Conservation (phyloP, 2,797 vertebrate species). For the Falco naumanni region DNA sequence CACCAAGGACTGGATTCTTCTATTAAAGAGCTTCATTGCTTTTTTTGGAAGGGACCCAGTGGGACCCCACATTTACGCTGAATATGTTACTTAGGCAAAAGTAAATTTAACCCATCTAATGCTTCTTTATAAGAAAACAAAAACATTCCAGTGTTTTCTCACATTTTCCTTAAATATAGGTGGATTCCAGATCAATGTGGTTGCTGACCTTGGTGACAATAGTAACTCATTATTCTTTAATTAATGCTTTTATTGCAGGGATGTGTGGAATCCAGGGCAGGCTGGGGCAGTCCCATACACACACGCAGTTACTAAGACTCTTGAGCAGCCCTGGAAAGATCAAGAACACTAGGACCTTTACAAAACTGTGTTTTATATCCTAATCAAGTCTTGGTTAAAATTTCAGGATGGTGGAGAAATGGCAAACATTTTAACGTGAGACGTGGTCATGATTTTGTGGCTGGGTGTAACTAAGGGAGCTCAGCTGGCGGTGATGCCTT, state of each 20-base stretch:
- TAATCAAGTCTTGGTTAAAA: neutral
- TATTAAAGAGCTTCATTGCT: neutral
- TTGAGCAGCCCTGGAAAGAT: neutral
- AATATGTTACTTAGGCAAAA: neutral
- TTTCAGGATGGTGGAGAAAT: neutral
- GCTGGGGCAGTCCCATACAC: neutral
- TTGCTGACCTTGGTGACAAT: neutral
- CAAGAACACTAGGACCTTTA: neutral
- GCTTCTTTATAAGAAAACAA: neutral
- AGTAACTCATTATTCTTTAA: neutral
- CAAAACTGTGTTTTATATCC: neutral
- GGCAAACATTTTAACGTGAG: neutral
- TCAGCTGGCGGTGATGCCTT: neutral
- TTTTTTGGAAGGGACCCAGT: neutral
- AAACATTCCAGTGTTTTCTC: neutral
- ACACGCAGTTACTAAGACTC: neutral
- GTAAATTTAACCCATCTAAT: neutral
- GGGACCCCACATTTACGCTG: neutral
- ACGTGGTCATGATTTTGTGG: neutral
- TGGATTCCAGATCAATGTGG: neutral
- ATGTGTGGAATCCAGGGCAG: neutral
- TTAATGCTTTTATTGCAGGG: neutral
- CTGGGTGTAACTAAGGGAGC: fast-evolving
- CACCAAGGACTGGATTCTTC: neutral
- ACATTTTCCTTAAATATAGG: neutral